Base-by-base conservation (phyloP, 2,888 invertebrate genomes). In the Polydrusus pterygomalis region DNA sequence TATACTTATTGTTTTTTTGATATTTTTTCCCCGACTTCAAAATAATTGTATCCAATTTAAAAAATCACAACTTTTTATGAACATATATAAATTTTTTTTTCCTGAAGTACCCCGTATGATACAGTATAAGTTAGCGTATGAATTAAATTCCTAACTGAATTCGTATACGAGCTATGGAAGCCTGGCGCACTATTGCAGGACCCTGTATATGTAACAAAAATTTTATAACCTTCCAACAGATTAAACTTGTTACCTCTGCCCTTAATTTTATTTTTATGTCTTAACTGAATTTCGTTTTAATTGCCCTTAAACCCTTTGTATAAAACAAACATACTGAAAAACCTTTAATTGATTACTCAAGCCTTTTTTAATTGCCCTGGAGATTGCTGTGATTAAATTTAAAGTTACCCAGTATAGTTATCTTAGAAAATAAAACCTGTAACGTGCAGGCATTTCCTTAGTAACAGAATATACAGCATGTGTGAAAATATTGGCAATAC, bases 271-370 rank as follows among this genome's bases (percentile, higher is more conserved):
- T 43, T 43, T 43, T 43, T 10, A 34, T 34, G 34, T 34, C 8
- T 34, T 34, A 34, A 43, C 5, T 13, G 6, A n/a, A 0, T 43
- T 43, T 10, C 13, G 1, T n/a, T 6, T 13, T 43, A 43, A 43
- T 43, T 43, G 43, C 43, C 43, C 43, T 43, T 43, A 43, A 43
- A 43, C 6, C n/a, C 34, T 6, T 8, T 7, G 34, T 13, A 43
- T 43, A 43, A 43, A 43, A 43, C n/a, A 43, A 43, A 43, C 43
- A 43, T n/a, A 43, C 43, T n/a, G 43, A 43, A 43, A 43, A 43
- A 43, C 43, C 43, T n/a, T 43, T 43, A n/a, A 43, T 43, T 43
- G 43, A n/a, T 13, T 43, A n/a, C 13, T 13, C n/a, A 43, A 43
- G 43, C 43, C 43, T 43, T 43, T 43, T 43, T 43, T 43, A n/a